A percentile compares a stretch with the other conserved stretches of the same genome.
These are phyloP conservation scores for Umimayanthus kanabou DNA, from an alignment of 92 coral and sea anemone genomes.

Conservation along the genomic window DNA sequence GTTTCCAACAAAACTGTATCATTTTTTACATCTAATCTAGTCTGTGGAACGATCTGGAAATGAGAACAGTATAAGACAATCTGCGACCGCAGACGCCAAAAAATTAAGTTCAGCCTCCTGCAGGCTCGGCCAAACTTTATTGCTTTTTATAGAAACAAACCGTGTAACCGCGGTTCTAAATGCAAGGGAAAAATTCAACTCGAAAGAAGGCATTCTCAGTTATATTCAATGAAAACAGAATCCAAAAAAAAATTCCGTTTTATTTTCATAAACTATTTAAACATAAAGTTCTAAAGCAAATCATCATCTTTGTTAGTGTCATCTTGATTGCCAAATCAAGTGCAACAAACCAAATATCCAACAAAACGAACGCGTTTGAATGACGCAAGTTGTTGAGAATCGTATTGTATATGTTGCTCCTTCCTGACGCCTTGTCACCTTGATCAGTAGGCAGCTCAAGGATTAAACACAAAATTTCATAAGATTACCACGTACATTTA, in stretches of 20 bases:
- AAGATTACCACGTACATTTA: not conserved
- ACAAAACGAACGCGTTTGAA: not conserved
- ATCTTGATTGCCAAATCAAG: not conserved
- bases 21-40: too few relatives aligned
- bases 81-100: too few relatives aligned
- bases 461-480: not conserved
- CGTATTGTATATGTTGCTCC: not conserved
- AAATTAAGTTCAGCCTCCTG: too few relatives aligned
- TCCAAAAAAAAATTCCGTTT: too few relatives aligned
- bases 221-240: not conserved
- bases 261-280: not conserved
- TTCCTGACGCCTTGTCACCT: not conserved
- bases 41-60: too few relatives aligned
- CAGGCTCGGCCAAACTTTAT: too few relatives aligned
- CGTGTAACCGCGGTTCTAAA: not conserved
- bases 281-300: conserved; percentile 3
- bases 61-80: too few relatives aligned
- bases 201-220: not conserved
- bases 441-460: not conserved
- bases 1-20: too few relatives aligned
- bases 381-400: not conserved
- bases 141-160: too few relatives aligned
- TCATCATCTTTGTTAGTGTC: not conserved
- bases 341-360: not conserved
- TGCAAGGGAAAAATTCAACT: too few relatives aligned